Conservation (phyloP, 2,797 vertebrate species). For the Mastacembelus armatus region DNA sequence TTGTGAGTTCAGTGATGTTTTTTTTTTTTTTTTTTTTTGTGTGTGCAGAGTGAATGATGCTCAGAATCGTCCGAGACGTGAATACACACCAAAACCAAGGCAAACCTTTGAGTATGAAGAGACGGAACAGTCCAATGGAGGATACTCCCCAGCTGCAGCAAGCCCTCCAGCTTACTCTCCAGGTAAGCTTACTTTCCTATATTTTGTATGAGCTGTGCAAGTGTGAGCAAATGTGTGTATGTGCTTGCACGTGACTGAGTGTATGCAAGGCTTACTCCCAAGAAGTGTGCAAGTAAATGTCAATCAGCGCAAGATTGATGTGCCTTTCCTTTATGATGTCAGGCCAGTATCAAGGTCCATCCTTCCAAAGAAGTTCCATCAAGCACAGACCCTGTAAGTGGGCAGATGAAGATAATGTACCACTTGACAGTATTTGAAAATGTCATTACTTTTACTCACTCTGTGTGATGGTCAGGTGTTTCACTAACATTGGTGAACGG, state of each 20-base stretch:
- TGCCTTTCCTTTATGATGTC: conserved; percentile 58
- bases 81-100: conserved; percentile 88
- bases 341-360: conserved; percentile 54
- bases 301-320: conserved; percentile 41
- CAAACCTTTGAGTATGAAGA: conserved; percentile 86
- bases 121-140: conserved; percentile 87
- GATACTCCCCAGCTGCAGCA: conserved; percentile 77
- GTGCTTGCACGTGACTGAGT: too few relatives aligned
- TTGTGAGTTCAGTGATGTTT: background rate
- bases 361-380: conserved; percentile 69
- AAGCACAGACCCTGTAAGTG: conserved; percentile 74
- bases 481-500: conserved; percentile 44
- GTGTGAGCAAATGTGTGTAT: background rate
- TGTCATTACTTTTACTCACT: conserved; percentile 13
- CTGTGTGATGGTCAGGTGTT: conserved; percentile 9
- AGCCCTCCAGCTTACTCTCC: conserved; percentile 72
- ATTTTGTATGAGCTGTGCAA: background rate
- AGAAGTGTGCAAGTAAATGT: background rate
- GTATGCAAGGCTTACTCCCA: background rate
- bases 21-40: conserved; percentile 20
- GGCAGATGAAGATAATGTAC: conserved; percentile 46
- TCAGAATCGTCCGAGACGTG: conserved; percentile 86
- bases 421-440: conserved; percentile 7
- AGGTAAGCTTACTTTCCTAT: conserved; percentile 45
- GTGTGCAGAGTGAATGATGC: conserved; percentile 87